phyloP scores from a whole-genome alignment of 2,113 vertebrate genomes.

The Calidris pugnax region DNA sequence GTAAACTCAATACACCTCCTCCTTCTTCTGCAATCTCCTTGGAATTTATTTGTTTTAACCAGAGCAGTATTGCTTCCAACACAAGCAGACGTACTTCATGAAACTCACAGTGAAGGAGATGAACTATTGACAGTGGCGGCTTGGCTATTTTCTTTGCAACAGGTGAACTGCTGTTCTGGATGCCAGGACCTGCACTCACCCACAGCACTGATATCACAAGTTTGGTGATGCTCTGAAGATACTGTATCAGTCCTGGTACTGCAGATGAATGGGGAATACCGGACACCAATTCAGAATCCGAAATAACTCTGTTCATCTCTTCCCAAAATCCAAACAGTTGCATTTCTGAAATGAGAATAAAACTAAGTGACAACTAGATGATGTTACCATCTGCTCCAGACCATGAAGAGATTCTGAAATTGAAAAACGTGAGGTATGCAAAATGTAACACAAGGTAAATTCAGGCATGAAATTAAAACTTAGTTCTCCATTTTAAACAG shows the following conservation, averaged over 20 bases:
- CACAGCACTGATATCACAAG: slow-evolving; percentile 72
- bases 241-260: slow-evolving; percentile 83
- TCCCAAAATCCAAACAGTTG: slow-evolving; percentile 76
- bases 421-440: neutral
- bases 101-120: slow-evolving; percentile 79
- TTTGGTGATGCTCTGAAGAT: slow-evolving; percentile 86
- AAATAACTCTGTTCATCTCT: slow-evolving; percentile 72
- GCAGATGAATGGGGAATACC: slow-evolving; percentile 35
- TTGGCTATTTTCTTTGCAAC: neutral
- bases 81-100: slow-evolving; percentile 86
- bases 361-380: neutral
- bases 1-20: slow-evolving; percentile 38
- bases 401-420: neutral
- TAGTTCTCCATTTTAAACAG: neutral
- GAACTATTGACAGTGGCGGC: slow-evolving; percentile 44
- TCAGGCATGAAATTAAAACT: neutral
- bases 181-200: slow-evolving; percentile 20
- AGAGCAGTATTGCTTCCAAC: slow-evolving; percentile 77
- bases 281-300: slow-evolving; percentile 79
- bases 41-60: slow-evolving; percentile 46
- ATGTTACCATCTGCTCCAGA: neutral
- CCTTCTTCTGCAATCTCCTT: neutral
- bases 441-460: neutral
- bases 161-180: slow-evolving; percentile 2
- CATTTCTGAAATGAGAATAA: slow-evolving; percentile 71